Percentiles rank a stretch among this genome's conserved stretches.
Evolutionary conservation across 2,797 vertebrate genomes (phyloP).

Genomic region (Ciconia nigra): DNA sequence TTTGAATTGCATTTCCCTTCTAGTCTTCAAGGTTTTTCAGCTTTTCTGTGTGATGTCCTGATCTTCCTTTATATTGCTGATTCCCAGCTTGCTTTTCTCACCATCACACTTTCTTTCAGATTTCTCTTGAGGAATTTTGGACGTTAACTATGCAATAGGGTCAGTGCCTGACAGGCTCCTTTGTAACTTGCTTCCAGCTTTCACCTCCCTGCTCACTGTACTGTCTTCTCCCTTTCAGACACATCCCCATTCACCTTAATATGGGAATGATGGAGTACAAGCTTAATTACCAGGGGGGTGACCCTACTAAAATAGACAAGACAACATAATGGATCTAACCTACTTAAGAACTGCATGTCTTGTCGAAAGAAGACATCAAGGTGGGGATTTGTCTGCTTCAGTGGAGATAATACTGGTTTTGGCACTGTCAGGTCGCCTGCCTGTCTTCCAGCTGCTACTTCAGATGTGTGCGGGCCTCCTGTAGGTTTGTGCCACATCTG

Average conservation of each 20-base stretch:
- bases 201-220: neutral
- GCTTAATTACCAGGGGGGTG: neutral
- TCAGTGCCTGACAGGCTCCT: neutral
- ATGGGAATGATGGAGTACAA: neutral
- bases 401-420: neutral
- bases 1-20: neutral
- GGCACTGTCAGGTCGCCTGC: neutral
- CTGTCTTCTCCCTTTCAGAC: neutral
- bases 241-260: neutral
- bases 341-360: neutral
- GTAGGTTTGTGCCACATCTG: neutral
- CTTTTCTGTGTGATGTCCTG: neutral
- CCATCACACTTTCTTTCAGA: neutral
- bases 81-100: neutral
- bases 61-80: neutral
- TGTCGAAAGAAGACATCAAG: neutral
- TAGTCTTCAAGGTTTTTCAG: neutral
- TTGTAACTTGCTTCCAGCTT: neutral
- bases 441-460: neutral
- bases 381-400: neutral
- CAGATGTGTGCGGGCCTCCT: neutral
- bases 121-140: neutral
- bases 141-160: rapidly evolving
- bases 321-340: neutral
- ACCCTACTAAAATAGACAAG: neutral